Conservation (phyloP, 2,888 invertebrate genomes). For the Osedax frankpressi region DNA sequence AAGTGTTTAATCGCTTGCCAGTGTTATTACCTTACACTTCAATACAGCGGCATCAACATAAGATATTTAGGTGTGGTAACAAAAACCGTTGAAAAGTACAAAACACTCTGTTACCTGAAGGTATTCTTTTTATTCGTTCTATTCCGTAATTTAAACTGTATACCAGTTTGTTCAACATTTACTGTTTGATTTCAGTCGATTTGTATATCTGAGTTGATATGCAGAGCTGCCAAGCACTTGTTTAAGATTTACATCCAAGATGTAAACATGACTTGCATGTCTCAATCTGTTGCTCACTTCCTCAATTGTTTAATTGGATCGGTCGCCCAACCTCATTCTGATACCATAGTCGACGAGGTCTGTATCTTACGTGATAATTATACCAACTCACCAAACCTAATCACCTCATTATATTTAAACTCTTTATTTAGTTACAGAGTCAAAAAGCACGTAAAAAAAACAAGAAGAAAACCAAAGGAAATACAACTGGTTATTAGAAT, state of each 20-base stretch:
- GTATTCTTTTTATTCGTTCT: not conserved
- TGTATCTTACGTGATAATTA: too few relatives aligned
- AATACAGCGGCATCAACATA: slow-evolving; percentile 74
- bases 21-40: too few relatives aligned
- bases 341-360: slow-evolving; percentile 50
- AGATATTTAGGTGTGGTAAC: slow-evolving; percentile 88
- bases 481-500: too few relatives aligned
- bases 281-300: slow-evolving; percentile 84
- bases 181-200: slow-evolving; percentile 59
- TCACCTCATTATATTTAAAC: too few relatives aligned
- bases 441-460: slow-evolving; percentile 50
- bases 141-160: not conserved
- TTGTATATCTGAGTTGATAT: slow-evolving; percentile 74
- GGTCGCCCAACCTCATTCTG: slow-evolving; percentile 57
- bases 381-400: too few relatives aligned
- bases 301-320: slow-evolving; percentile 83
- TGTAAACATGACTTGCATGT: slow-evolving; percentile 76
- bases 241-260: slow-evolving; percentile 80
- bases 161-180: too few relatives aligned
- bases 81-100: slow-evolving; percentile 53
- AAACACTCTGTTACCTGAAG: not conserved
- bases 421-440: slow-evolving; percentile 50
- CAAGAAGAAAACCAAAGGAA: slow-evolving; percentile 51
- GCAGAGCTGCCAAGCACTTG: slow-evolving; percentile 81
- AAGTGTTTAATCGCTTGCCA: too few relatives aligned